Evolutionary conservation across 2,888 invertebrate genomes (phyloP), one percentile per base, ranked within the genome.

Genomic region (Ochropleura leucogaster): DNA sequence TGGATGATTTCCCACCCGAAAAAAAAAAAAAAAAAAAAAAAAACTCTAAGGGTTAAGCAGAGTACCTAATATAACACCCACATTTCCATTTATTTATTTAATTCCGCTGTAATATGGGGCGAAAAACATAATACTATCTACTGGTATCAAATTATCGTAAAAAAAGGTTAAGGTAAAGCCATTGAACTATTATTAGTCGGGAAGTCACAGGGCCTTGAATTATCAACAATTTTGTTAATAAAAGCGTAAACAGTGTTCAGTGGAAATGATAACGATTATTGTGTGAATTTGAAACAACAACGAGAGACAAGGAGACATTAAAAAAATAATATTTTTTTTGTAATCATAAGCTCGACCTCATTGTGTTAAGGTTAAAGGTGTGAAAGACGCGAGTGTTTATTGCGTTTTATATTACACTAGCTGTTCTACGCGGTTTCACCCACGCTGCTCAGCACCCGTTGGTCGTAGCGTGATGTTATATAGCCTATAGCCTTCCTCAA

Each of bases 321-420:
- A 78, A 77, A 30, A 71, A 67, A 53, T 46, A 57, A 49, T 62
- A 62, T 74, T 71, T 70, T n/a, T 47, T 80, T 77, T 72, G 49
- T 79, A 70, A 68, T 84, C 71, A 75, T 68, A 83, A 72, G 18
- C 78, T 55, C 71, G 86, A 82, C 86, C 86, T 86, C 80, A 78
- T 75, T 68, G 78, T 64, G n/a, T 65, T 76, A 79, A 86, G 85
- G 86, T 85, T 71, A 71, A 59, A 83, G 72, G 77, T 86, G 83
- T 63, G 77, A 72, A 83, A 70, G 75, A 76, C 55, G 55, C 42
- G 30, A 59, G 70, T 80, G 80, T 73, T 82, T 78, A 76, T 64
- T 64, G 63, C 63, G 76, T 79, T 74, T 85, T 74, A 68, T 30
- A 70, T 80, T n/a, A n/a, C n/a, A n/a, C n/a, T n/a, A n/a, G n/a